These are phyloP conservation scores for Macrostomum cliftonense DNA, from an alignment of 2,888 invertebrate species.

Conservation along the genomic window DNA sequence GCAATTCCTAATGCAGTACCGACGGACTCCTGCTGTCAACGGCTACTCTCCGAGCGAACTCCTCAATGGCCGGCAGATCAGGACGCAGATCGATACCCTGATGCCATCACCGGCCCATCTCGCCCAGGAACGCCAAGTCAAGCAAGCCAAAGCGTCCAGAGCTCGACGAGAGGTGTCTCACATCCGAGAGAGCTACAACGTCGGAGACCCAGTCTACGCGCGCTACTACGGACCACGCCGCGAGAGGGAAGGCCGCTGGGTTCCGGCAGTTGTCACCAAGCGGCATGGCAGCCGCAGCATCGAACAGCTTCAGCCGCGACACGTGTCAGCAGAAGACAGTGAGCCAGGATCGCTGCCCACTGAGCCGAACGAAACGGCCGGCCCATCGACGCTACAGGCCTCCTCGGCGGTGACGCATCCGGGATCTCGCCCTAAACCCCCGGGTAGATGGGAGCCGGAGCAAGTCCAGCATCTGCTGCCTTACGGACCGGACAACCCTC, in stretches of 20 bases:
- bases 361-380: too few relatives aligned
- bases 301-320: neutral
- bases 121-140: neutral
- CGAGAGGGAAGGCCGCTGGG: conserved; percentile 8
- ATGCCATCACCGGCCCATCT: conserved; percentile 5
- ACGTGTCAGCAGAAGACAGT: neutral
- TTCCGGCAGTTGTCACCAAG: conserved; percentile 10
- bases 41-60: neutral
- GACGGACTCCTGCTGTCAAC: neutral
- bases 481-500: too few relatives aligned
- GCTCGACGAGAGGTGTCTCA: too few relatives aligned
- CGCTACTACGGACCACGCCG: conserved; percentile 5
- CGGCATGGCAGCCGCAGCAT: neutral
- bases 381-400: too few relatives aligned
- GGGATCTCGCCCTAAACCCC: too few relatives aligned
- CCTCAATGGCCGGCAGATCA: neutral
- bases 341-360: too few relatives aligned
- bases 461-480: too few relatives aligned
- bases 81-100: conserved; percentile 4
- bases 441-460: too few relatives aligned
- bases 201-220: neutral
- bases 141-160: too few relatives aligned
- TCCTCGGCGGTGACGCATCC: too few relatives aligned
- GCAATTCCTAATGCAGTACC: conserved; percentile 9
- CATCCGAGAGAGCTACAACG: neutral